phyloP scores from a whole-genome alignment of 2,797 vertebrate genomes.

The Eospalax fontanierii region DNA sequence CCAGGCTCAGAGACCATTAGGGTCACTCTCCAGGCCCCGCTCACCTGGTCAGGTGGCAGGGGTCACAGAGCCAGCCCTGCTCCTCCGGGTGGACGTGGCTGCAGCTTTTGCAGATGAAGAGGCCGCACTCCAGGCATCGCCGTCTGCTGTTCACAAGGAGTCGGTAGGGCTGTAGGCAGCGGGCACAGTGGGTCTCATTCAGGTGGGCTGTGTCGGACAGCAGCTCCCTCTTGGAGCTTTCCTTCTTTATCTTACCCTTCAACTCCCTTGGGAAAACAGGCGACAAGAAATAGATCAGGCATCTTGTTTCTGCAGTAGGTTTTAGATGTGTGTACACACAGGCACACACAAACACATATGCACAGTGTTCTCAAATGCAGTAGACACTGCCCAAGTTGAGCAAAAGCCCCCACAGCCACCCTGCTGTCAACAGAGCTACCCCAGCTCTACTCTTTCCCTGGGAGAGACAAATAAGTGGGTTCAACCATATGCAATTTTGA shows the following conservation, averaged over 20 bases:
- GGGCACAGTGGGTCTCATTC: conserved; percentile 93
- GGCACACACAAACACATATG: neutral
- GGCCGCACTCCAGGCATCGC: conserved; percentile 93
- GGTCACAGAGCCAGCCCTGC: conserved; percentile 96
- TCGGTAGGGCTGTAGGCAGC: conserved; percentile 96
- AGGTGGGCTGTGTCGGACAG: conserved; percentile 90
- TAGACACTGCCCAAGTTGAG: neutral
- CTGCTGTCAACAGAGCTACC: fast-evolving
- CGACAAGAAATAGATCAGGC: fast-evolving
- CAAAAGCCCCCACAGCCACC: fast-evolving
- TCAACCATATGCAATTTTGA: fast-evolving
- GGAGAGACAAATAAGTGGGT: neutral
- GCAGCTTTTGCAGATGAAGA: conserved; percentile 94
- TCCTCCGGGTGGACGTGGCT: conserved; percentile 95
- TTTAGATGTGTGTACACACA: too few relatives aligned
- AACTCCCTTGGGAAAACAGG: conserved; percentile 89
- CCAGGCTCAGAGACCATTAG: neutral
- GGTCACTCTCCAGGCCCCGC: fast-evolving
- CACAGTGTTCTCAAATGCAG: neutral
- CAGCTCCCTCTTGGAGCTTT: conserved; percentile 93
- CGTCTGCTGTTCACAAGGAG: conserved; percentile 94
- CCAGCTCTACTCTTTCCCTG: too few relatives aligned
- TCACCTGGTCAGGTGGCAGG: conserved; percentile 95
- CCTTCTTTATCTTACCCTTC: conserved; percentile 93
- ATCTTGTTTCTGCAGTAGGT: neutral